Base-by-base conservation (phyloP, 2,888 invertebrate genomes). In the Drosophila pseudotakahashii region DNA sequence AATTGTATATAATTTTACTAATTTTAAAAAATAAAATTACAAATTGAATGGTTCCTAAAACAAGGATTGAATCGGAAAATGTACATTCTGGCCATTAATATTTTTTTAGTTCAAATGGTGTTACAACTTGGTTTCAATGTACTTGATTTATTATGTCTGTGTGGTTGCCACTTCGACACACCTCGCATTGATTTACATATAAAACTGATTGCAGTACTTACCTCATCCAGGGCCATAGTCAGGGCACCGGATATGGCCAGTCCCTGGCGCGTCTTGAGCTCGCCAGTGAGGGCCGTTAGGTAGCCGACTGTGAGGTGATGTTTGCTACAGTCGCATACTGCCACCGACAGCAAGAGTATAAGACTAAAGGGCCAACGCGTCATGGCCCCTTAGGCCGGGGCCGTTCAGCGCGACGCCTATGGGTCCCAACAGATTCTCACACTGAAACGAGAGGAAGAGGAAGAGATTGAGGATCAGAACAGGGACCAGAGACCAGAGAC, bases 241-340 rank as follows among this genome's bases (percentile, higher is more conserved):
- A 98, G 94, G 58, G 98, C 98, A 63, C 98, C 98, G 57, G 97
- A 97, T 88, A 98, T 96, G 76, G 96, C 94, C 86, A 98, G 94
- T 19, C 98, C 98, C 92, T 97, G 96, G 75, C 96, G 94, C 91
- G 96, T 96, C 88, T 95, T 95, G 78, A 95, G 93, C 60, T 94
- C 94, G 84, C 96, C 97, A 92, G 94, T 96, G 90, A 96, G 94
- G 62, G 97, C 96, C 55, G 97, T 96, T 89, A 98, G 93, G 93
- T 97, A 98, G 75, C 98, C 98, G 88, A 98, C 94, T 83, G 95
- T 96, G 89, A 98, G 94, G 73, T 93, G 70, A 79, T 91, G 90
- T 78, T 91, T 90, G 86, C 92, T 93, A 90, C 90, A 81, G 89
- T 90, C 89, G 86, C 89, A 89, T 76, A 88, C 94, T 93, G 93